Evolutionary conservation across 2,888 invertebrate genomes (phyloP).

Genomic region (Unio pictorum): DNA sequence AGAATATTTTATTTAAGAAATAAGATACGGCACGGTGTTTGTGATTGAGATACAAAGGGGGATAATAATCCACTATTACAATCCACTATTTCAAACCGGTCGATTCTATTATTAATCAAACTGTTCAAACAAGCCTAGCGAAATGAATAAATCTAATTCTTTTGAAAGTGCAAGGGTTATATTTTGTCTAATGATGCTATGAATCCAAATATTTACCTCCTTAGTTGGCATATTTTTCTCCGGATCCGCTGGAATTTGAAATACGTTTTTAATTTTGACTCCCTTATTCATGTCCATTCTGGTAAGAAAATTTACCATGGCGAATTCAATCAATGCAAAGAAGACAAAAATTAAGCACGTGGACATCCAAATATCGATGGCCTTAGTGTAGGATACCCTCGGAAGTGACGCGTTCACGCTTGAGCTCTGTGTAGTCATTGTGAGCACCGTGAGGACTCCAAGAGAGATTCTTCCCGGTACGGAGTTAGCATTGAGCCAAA

Average conservation of each 20-base stretch:
- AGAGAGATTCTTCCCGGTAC: slow-evolving; percentile 56
- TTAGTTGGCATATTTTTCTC: slow-evolving; percentile 13
- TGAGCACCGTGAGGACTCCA: slow-evolving; percentile 56
- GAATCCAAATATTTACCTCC: slow-evolving; percentile 10
- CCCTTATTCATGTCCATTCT: slow-evolving; percentile 85
- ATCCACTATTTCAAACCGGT: too few species aligned
- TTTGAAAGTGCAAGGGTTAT: not conserved
- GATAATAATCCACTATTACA: too few species aligned
- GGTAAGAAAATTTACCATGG: slow-evolving; percentile 96
- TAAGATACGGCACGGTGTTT: too few species aligned
- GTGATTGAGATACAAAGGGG: too few species aligned
- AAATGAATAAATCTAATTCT: too few species aligned
- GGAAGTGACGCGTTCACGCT: slow-evolving; percentile 74
- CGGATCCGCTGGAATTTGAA: slow-evolving; percentile 41
- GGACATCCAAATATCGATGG: slow-evolving; percentile 98
- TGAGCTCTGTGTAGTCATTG: slow-evolving; percentile 59
- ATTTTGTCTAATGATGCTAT: not conserved
- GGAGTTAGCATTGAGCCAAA: slow-evolving; percentile 59
- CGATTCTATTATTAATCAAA: too few species aligned
- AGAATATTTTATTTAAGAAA: too few species aligned
- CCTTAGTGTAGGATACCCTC: slow-evolving; percentile 96
- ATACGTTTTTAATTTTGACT: slow-evolving; percentile 50
- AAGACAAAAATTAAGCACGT: slow-evolving; percentile 98
- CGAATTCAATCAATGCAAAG: slow-evolving; percentile 96
- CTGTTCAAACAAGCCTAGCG: too few species aligned